Percentiles rank a stretch among this genome's conserved stretches.
Evolutionary conservation across 2,888 invertebrate species (phyloP).

Genomic region (Prostheceraeus crozeri): DNA sequence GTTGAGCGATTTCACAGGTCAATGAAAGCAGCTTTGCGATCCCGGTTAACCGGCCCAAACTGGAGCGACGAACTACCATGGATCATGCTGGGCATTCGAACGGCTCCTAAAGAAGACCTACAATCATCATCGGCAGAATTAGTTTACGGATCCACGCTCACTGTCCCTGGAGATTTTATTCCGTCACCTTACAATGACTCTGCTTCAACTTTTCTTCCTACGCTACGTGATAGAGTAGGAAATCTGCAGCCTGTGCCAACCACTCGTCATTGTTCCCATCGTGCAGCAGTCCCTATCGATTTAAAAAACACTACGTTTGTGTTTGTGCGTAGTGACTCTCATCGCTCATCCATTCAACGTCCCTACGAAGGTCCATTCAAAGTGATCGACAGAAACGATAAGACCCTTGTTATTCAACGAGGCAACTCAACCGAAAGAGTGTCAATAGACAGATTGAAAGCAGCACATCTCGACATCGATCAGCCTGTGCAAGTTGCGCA

Average conservation of each 20-base stretch:
- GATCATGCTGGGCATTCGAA: slow-evolving; percentile 46
- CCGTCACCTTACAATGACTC: slow-evolving; percentile 16
- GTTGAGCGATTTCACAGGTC: slow-evolving; percentile 56
- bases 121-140: slow-evolving; percentile 10
- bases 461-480: slow-evolving; percentile 41
- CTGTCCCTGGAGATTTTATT: neutral
- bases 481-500: no score
- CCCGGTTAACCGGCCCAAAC: slow-evolving; percentile 31
- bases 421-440: neutral
- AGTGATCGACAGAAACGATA: slow-evolving; percentile 1
- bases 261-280: no score
- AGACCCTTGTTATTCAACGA: neutral
- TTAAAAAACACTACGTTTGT: neutral
- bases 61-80: slow-evolving; percentile 48
- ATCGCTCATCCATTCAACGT: neutral
- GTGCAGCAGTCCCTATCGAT: no score
- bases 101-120: slow-evolving; percentile 45
- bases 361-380: slow-evolving; percentile 9
- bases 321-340: slow-evolving; percentile 10
- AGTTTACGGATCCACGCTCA: neutral
- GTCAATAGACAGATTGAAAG: neutral
- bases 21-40: slow-evolving; percentile 51
- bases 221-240: no score
- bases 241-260: no score
- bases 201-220: no score